Conservation (phyloP, 2,888 invertebrate species). For the Sclerodermus sp. region DNA sequence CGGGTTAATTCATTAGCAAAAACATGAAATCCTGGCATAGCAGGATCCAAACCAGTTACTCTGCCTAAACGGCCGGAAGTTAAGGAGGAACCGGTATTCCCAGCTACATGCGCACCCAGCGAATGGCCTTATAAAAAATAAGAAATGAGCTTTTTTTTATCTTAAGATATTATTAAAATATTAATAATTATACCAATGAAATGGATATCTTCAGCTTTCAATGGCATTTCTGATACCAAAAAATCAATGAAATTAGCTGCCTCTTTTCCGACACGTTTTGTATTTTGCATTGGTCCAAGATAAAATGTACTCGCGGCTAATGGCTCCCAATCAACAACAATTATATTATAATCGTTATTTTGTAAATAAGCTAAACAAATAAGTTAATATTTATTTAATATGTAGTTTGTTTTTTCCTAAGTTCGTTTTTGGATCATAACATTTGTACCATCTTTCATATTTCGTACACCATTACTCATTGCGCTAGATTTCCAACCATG, state of each 20-base stretch:
- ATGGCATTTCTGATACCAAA: conserved; percentile 45
- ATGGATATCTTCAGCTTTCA: conserved; percentile 50
- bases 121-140: conserved; percentile 45
- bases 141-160: conserved; percentile 3
- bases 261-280: conserved; percentile 53
- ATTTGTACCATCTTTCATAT: conserved; percentile 56
- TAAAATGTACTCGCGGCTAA: conserved; percentile 56
- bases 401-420: no score
- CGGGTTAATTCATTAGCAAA: conserved; percentile 39
- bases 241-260: conserved; percentile 55
- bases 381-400: no score
- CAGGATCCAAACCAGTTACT: conserved; percentile 59
- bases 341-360: conserved; percentile 55
- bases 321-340: conserved; percentile 58
- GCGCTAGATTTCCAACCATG: conserved; percentile 61
- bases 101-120: conserved; percentile 55
- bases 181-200: conserved; percentile 49
- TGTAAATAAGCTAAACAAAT: conserved; percentile 47
- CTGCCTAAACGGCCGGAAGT: conserved; percentile 52
- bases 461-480: conserved; percentile 47
- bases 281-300: conserved; percentile 54
- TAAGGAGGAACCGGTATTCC: conserved; percentile 43
- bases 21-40: conserved; percentile 54
- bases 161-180: neutral
- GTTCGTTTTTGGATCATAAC: neutral